phyloP scores from a whole-genome alignment of 2,797 vertebrate genomes.

The Rhinichthys osculus region DNA sequence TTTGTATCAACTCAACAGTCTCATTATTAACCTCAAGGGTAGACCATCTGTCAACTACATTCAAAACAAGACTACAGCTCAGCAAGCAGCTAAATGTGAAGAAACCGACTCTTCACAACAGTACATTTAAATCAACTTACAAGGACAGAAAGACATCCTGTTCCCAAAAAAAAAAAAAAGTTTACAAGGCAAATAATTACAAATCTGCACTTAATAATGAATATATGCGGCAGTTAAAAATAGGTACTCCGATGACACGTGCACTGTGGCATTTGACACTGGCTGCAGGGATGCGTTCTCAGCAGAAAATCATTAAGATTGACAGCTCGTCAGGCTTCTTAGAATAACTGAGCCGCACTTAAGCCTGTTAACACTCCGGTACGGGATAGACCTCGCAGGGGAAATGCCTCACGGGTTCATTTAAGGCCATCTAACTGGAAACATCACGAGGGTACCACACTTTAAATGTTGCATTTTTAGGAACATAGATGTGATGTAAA shows the following conservation, averaged over 20 bases:
- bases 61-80: constrained; percentile 48
- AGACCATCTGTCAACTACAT: constrained; percentile 60
- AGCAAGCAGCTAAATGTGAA: constrained; percentile 54
- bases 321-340: constrained; percentile 39
- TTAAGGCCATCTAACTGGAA: constrained; percentile 4
- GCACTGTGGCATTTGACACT: constrained; percentile 17
- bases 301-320: constrained; percentile 35
- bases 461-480: not conserved
- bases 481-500: not conserved
- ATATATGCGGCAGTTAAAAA: constrained; percentile 22
- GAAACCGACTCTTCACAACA: constrained; percentile 42
- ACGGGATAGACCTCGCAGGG: not conserved
- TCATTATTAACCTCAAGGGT: constrained; percentile 61
- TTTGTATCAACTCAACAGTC: constrained; percentile 58
- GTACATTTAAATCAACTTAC: constrained; percentile 35
- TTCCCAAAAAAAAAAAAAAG: not conserved
- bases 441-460: not conserved
- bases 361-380: not conserved
- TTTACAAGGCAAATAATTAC: not conserved
- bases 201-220: not conserved
- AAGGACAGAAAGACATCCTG: constrained; percentile 27
- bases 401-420: not conserved
- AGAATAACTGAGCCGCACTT: constrained; percentile 7
- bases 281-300: constrained; percentile 28
- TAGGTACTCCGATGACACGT: not conserved